A percentile compares a stretch with the other conserved stretches of the same genome.
Conservation (phyloP, 30 jellyfish, hydroid and myxozoan genomes). For the Cassiopea xamachana region DNA sequence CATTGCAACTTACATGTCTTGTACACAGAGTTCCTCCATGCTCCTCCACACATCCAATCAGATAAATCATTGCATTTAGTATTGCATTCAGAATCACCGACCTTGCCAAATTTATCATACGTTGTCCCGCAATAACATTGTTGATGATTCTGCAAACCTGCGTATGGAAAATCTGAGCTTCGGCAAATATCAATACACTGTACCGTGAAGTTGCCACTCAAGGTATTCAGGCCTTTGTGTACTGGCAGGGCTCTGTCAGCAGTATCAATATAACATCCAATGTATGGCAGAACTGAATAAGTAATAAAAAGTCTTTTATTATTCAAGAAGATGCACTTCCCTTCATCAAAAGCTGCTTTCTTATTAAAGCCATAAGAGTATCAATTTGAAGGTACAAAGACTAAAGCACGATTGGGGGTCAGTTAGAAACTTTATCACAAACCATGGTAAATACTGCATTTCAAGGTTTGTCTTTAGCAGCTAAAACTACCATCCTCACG, state of each 20-base stretch:
- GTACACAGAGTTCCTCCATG: conserved; percentile 36
- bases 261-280: conserved; percentile 26
- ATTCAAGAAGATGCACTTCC: background rate
- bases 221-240: background rate
- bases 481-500: no score
- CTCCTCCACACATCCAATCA: conserved; percentile 20
- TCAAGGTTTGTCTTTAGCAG: no score
- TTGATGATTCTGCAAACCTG: conserved; percentile 9
- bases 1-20: conserved; percentile 1
- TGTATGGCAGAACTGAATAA: background rate
- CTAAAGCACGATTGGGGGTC: no score
- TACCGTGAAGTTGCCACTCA: background rate
- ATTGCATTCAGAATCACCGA: background rate
- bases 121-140: conserved; percentile 28
- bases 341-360: no score
- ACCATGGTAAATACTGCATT: no score
- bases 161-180: conserved; percentile 3
- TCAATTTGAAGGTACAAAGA: no score
- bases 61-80: background rate
- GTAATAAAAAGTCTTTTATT: background rate
- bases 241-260: background rate
- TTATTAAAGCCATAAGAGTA: no score
- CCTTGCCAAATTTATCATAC: background rate
- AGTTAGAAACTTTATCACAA: no score
- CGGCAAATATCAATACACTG: conserved; percentile 4